Base-by-base conservation (phyloP, 1,140 invertebrate genomes). In the Apis florea region DNA sequence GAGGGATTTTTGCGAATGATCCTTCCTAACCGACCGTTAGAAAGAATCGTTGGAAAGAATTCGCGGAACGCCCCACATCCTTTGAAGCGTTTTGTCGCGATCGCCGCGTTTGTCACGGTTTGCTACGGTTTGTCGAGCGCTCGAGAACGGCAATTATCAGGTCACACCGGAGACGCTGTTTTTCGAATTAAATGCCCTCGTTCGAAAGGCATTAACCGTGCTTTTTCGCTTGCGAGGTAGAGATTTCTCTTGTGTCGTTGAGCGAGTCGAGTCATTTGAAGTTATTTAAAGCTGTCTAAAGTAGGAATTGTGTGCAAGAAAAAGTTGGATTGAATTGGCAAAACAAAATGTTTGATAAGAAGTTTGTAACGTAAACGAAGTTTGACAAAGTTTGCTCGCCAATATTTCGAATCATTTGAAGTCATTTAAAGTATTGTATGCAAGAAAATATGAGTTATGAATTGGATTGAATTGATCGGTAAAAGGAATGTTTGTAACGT, bases 31-130 rank as follows among this genome's bases (percentile, higher is more conserved):
- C 31, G 66, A 75, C 63, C 61, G 69, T 70, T 82, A 82, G 77
- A 70, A 82, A 64, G 15, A 40, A 64, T 64, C 53, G 24, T 40
- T 58, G 12, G 64, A 47, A 67, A 67, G 74, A 82, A 82, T 71
- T 70, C 47, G 76, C 67, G 56, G 54, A 49, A 71, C 54, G 54
- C 47, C 53, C 54, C 51, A 56, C 21, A 63, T 79, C 12, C 40
- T 59, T 63, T 26, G 56, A 71, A 72, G 63, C 61, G 68, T 72
- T 72, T 72, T 56, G 69, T 79, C 54, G 63, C 59, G 40, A 53
- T 58, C 69, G 69, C 19, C 69, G 17, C 40, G 56, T 70, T 83
- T 69, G 58, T 70, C 69, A 72, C 68, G 63, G 31, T 40, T 40
- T 40, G 61, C 58, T 58, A 71, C 40, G 75, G 26, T 79, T 51